Percentiles rank a stretch among this genome's conserved stretches.
Conservation (phyloP, 2,113 vertebrate species). For the Puffinus mauretanicus region DNA sequence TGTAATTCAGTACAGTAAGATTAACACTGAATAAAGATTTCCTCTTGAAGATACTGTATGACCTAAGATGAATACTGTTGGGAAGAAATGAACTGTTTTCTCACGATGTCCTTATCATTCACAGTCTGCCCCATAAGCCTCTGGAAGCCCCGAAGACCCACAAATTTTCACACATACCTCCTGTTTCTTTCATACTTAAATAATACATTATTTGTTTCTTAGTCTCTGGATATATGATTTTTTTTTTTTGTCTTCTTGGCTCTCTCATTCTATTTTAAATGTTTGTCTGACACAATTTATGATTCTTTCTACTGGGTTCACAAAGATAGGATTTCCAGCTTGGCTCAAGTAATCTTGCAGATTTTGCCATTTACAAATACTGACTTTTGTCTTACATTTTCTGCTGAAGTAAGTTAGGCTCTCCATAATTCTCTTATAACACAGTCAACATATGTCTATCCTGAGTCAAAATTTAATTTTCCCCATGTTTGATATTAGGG, state of each 20-base stretch:
- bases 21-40: not conserved
- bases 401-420: not conserved
- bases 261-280: not conserved
- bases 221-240: not conserved
- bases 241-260: not conserved
- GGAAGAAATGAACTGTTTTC: not conserved
- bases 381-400: conserved; percentile 19
- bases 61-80: not conserved
- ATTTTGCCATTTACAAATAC: not conserved
- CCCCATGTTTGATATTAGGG: not conserved
- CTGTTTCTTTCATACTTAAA: not conserved
- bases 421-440: not conserved
- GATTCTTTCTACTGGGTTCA: not conserved
- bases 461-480: conserved; percentile 6
- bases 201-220: not conserved
- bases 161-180: not conserved
- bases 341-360: not conserved
- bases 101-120: not conserved
- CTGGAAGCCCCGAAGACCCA: not conserved
- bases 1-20: not conserved
- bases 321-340: not conserved
- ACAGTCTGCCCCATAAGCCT: not conserved
- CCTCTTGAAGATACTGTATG: not conserved
- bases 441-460: not conserved
- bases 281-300: not conserved